These are phyloP conservation scores for Argynnis bischoffii DNA, from an alignment of 2,888 invertebrate species.

Conservation along the genomic window DNA sequence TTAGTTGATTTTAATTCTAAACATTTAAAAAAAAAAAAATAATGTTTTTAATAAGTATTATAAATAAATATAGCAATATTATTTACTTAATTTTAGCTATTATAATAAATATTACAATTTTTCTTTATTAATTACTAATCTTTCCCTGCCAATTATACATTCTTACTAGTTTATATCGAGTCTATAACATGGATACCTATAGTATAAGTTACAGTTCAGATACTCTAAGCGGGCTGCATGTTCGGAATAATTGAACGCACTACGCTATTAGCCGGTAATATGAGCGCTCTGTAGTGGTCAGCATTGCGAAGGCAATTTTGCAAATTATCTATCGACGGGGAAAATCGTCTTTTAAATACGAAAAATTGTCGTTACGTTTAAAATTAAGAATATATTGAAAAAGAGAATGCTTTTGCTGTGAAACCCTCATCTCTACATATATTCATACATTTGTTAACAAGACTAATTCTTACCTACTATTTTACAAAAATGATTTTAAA, in stretches of 20 bases:
- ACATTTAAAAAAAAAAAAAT: too few relatives aligned
- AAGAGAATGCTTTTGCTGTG: background rate
- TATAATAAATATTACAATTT: too few relatives aligned
- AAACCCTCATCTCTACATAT: too few relatives aligned
- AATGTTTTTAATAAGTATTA: too few relatives aligned
- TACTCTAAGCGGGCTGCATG: slow-evolving; percentile 30
- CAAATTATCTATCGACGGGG: slow-evolving; percentile 40
- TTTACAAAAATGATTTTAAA: too few relatives aligned
- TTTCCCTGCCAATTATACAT: too few relatives aligned
- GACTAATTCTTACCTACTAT: too few relatives aligned
- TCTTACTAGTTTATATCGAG: background rate
- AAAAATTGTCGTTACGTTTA: slow-evolving; percentile 4
- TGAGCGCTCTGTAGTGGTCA: slow-evolving; percentile 30
- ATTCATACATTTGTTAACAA: too few relatives aligned
- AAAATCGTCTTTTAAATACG: slow-evolving; percentile 34
- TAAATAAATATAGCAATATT: too few relatives aligned
- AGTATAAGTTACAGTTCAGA: slow-evolving; percentile 2
- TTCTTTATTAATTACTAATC: too few relatives aligned
- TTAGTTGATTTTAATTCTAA: too few relatives aligned
- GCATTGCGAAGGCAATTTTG: slow-evolving; percentile 35
- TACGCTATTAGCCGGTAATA: slow-evolving; percentile 35
- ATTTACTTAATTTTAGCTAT: too few relatives aligned
- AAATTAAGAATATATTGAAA: background rate
- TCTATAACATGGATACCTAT: background rate
- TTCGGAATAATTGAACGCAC: slow-evolving; percentile 40